Evolutionary conservation across 64 coral and sea anemone genomes (phyloP), one percentile per base, ranked within the genome.

Genomic region (Anthopleura sola): DNA sequence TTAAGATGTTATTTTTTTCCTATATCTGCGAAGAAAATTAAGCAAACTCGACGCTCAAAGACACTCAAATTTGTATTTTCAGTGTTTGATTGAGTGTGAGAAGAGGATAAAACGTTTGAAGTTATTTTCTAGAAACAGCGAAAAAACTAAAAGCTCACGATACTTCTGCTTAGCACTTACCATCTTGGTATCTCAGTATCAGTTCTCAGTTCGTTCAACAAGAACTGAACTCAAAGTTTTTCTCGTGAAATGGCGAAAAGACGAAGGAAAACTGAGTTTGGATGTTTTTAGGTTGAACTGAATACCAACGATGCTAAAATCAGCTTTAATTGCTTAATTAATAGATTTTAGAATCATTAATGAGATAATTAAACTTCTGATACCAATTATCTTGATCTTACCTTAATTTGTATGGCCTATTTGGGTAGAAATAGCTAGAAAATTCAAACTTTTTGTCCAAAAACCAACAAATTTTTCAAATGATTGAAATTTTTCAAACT

Each of bases 401-500:
- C 66, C 66, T 32, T 71, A 16, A 20, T 12, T 71, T 71, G 7
- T 34, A 34, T 15, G 66, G 23, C 2, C 29, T 71, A 32, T 33
- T n/a, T 71, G 3, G 66, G 10, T 15, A 34, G 16, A 71, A 71
- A 34, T 14, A 3, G 66, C 26, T 17, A 32, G 14, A 16, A 71
- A 62, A 23, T 2, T 71, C 8, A 10, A 1, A 9, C 11, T 32
- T 31, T 71, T 71, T 71, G 20, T 71, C 12, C 29, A 36, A 71
- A 32, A 31, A 0, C 8, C 0, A 2, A 3, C 0, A 1, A 0
- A 14, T 14, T 71, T 71, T 71, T 0, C 9, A 12, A 32, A 34
- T 71, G 31, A 2, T 71, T 71, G 66, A 71, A 36, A 31, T 33
- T 71, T 62, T 71, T 71, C 66, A 71, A 71, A 71, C 66, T 71